Base-by-base conservation (phyloP, 2,797 vertebrate species). In the Scarus forsteni region DNA sequence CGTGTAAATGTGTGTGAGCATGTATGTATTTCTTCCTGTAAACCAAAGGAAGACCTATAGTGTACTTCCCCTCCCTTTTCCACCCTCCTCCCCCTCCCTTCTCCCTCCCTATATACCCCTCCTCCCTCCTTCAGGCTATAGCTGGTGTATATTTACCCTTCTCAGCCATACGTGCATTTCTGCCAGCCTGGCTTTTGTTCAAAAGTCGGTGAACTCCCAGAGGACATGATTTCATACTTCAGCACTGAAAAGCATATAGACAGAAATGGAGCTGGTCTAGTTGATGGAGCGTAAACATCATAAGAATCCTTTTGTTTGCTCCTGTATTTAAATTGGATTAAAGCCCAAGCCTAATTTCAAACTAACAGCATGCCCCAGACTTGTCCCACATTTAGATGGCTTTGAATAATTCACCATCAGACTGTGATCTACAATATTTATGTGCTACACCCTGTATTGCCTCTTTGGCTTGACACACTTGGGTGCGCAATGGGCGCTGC, bases 331-430 rank as follows among this genome's bases (percentile, higher is more conserved):
- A 8, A 35, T 59, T 5, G 6, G 16, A 10, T 73, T 64, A 10
- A n/a, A 16, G 11, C 43, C 7, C 19, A 18, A 48, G 10, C n/a
- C 48, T 15, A 11, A 0, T 36, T 10, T 3, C 3, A 66, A 44
- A 49, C 38, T 4, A 44, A 13, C 6, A 44, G 43, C 13, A 3
- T 48, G 35, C 7, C 12, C 48, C n/a, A 46, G n/a, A 53, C 48
- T 59, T 79, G 81, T 66, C 80, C 82, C 70, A 88, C 61, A 83
- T 85, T 42, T 64, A 62, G 57, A 77, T 19, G 12, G 66, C 46
- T 48, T 35, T 92, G 57, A 89, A 92, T 91, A 82, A 92, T 92
- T 92, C 36, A 92, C 19, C 8, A 46, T 63, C 36, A 10, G 62
- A 69, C 73, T 55, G 40, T 60, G 61, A 39, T 51, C 67, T 92